Conservation (phyloP, 2,797 vertebrate species). For the Gallinago stenura region DNA sequence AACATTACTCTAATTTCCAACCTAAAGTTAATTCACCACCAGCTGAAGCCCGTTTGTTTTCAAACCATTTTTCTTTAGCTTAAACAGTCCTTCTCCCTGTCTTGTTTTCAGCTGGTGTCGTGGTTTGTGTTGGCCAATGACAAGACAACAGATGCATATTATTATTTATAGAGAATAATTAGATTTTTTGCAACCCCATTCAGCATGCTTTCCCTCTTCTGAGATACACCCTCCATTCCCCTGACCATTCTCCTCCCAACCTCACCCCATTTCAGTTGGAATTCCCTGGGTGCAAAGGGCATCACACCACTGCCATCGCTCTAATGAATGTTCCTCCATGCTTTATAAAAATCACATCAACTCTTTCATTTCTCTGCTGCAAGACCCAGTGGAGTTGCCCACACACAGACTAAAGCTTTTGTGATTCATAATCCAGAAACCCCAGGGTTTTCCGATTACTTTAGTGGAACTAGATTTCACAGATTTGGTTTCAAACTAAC, state of each 20-base stretch:
- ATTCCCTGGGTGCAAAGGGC: neutral
- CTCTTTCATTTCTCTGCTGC: neutral
- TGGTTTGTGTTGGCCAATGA: no score
- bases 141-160: no score
- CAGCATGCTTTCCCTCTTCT: neutral
- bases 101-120: neutral
- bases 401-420: neutral
- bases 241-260: neutral
- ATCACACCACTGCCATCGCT: neutral
- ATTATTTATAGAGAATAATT: neutral
- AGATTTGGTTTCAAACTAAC: neutral
- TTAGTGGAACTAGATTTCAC: neutral
- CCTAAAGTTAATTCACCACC: neutral
- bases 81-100: neutral
- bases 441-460: neutral
- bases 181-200: neutral
- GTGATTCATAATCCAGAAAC: neutral
- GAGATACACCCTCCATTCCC: neutral
- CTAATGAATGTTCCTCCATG: neutral
- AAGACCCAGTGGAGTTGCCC: neutral
- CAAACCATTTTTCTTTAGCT: neutral
- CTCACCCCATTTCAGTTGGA: neutral
- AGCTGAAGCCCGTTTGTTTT: neutral
- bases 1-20: neutral
- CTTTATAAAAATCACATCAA: neutral